A percentile compares a stretch with the other conserved stretches of the same genome.
Evolutionary conservation across 2,113 vertebrate genomes (phyloP).

Genomic region (Xiphorhynchus elegans): DNA sequence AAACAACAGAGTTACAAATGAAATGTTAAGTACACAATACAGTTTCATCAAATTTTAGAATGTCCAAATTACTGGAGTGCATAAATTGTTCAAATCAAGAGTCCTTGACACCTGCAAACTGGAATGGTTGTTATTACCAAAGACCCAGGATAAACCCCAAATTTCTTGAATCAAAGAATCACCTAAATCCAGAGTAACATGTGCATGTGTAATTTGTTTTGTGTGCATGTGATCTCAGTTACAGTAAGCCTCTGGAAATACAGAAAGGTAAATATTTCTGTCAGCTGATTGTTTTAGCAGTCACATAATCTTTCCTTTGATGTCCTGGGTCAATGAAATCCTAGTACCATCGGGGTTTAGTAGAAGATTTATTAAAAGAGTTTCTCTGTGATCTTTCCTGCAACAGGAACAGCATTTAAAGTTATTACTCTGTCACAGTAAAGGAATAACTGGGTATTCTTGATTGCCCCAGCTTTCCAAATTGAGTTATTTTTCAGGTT

Average conservation of each 20-base stretch:
- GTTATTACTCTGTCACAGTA: slow-evolving; percentile 36
- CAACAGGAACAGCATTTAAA: slow-evolving; percentile 70
- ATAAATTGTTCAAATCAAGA: neutral
- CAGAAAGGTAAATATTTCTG: neutral
- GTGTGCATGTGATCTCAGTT: neutral
- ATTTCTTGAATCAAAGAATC: neutral
- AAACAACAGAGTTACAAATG: neutral
- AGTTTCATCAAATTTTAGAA: neutral
- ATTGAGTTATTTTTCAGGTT: neutral
- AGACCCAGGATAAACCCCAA: neutral
- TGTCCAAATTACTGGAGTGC: neutral
- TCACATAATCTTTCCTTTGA: slow-evolving; percentile 64
- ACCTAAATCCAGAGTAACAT: neutral
- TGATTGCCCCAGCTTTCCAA: neutral
- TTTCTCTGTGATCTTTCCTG: slow-evolving; percentile 75
- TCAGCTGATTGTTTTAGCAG: slow-evolving; percentile 63
- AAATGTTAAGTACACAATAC: neutral
- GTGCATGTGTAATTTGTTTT: neutral
- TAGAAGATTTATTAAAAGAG: slow-evolving; percentile 60
- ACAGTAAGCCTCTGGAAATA: slow-evolving; percentile 20
- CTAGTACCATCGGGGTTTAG: slow-evolving; percentile 49
- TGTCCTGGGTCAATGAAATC: slow-evolving; percentile 68
- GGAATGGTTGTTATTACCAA: neutral
- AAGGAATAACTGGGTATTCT: neutral
- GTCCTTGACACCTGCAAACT: neutral